Conservation (phyloP, 2,888 invertebrate species). For the Nipponacmea schrenckii region DNA sequence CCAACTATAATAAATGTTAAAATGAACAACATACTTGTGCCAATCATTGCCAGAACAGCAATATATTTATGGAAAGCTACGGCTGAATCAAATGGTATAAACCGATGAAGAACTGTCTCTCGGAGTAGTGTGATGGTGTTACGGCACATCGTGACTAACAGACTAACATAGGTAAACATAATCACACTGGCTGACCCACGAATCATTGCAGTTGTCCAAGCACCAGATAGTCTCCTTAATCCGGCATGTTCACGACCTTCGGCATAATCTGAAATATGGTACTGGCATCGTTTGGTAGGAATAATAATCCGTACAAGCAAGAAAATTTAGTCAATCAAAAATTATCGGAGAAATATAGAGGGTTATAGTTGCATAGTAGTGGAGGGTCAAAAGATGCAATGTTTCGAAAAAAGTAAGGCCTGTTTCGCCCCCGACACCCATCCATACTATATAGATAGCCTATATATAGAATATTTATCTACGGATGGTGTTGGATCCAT, state of each 20-base stretch:
- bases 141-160: conserved; percentile 75
- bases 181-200: conserved; percentile 75
- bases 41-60: conserved; percentile 72
- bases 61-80: conserved; percentile 74
- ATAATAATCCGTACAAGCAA: no score
- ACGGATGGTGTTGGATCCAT: no score
- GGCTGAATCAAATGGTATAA: conserved; percentile 74
- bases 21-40: conserved; percentile 68
- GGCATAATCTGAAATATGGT: conserved; percentile 71
- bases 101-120: conserved; percentile 72
- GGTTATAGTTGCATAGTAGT: no score
- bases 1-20: neutral
- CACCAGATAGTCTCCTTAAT: conserved; percentile 73
- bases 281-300: no score
- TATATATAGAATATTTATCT: no score
- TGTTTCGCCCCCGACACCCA: no score
- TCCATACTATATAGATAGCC: no score
- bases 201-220: conserved; percentile 72
- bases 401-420: no score
- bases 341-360: no score
- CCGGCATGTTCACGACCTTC: conserved; percentile 74
- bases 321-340: no score
- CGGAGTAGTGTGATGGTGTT: conserved; percentile 73
- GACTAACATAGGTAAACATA: conserved; percentile 74
- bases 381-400: no score